phyloP scores from a whole-genome alignment of 2,113 vertebrate species.

The Gnathonemus longibarbis region DNA sequence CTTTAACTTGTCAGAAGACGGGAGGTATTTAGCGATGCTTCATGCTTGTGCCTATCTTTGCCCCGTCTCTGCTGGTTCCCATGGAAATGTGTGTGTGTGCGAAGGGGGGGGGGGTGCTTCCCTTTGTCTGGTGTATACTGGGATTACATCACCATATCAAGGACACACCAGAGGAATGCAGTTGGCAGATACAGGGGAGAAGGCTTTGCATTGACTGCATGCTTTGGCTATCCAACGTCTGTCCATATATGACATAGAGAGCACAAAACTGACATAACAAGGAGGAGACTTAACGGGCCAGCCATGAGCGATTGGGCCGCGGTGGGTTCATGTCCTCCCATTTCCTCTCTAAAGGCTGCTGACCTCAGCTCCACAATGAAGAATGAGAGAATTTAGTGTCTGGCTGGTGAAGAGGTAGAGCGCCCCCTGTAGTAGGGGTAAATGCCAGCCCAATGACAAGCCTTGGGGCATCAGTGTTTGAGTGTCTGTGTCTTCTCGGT shows the following conservation, averaged over 20 bases:
- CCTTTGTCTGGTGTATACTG: neutral
- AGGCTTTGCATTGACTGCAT: neutral
- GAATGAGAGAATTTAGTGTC: neutral
- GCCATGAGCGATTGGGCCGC: neutral
- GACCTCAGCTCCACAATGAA: neutral
- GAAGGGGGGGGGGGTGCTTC: neutral
- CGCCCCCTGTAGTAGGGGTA: neutral
- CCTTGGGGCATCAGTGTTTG: neutral
- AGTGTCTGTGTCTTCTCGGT: neutral
- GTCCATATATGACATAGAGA: neutral
- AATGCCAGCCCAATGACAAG: neutral
- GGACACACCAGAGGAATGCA: neutral
- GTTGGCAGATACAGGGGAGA: neutral
- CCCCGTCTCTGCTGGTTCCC: neutral
- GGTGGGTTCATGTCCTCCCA: neutral
- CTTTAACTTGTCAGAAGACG: neutral
- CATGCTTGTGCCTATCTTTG: neutral
- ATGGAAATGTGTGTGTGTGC: neutral
- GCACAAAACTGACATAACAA: neutral
- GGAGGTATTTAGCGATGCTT: neutral
- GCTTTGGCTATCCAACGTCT: neutral
- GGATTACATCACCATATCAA: conserved; percentile 10
- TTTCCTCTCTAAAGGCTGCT: neutral
- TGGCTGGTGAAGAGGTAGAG: neutral
- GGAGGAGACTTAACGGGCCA: neutral